These are phyloP conservation scores for Pseudococcus longispinus DNA, from an alignment of 2,888 invertebrate species.

Conservation along the genomic window DNA sequence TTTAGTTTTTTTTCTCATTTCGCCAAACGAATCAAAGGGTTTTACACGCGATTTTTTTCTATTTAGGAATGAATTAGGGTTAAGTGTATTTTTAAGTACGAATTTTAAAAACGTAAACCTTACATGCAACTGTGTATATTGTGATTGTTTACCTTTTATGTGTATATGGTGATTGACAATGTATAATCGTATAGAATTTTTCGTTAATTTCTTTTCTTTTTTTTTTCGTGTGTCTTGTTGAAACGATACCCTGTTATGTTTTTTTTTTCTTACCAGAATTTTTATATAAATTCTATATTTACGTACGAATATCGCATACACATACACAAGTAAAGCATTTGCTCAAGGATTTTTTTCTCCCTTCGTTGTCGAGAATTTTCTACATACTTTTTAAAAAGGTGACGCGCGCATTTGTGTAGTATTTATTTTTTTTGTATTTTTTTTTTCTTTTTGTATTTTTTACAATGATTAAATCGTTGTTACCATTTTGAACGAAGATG, in stretches of 20 bases:
- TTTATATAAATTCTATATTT: not conserved
- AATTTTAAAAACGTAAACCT: not conserved
- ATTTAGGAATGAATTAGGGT: not conserved
- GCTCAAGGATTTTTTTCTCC: conserved; percentile 9
- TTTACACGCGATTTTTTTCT: conserved; percentile 11
- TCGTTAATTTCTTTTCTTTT: not conserved
- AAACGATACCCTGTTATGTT: not conserved
- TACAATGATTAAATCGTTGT: conserved; percentile 33
- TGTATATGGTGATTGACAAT: not conserved
- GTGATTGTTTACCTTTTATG: conserved; percentile 18
- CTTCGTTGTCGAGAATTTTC: not conserved
- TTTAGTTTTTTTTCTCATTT: conserved; percentile 10
- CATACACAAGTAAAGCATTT: conserved; percentile 30
- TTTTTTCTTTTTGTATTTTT: conserved; percentile 21
- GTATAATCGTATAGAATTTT: conserved; percentile 6
- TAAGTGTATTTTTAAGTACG: not conserved
- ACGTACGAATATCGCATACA: not conserved
- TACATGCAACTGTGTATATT: conserved; percentile 3
- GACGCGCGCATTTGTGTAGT: not conserved
- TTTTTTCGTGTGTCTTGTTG: not conserved
- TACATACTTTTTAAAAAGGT: not conserved
- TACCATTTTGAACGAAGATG: conserved; percentile 16
- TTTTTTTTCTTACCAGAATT: not conserved
- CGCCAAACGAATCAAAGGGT: conserved; percentile 31
- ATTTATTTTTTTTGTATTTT: not conserved